phyloP scores from a whole-genome alignment of 1,140 invertebrate species.

The Stratiolaelaps scimitus region DNA sequence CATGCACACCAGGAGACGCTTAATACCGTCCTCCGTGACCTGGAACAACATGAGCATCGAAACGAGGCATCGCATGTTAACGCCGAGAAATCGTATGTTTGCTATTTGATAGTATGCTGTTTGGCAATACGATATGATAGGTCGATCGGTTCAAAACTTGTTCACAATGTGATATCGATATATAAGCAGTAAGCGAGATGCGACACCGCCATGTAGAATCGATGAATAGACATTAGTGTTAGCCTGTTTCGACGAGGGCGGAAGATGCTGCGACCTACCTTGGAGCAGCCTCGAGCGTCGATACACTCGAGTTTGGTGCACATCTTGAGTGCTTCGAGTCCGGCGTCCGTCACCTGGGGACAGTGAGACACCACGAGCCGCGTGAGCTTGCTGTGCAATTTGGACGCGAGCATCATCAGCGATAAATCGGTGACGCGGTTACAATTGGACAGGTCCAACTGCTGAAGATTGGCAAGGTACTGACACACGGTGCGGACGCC shows the following conservation, averaged over 20 bases:
- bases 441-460: conserved; percentile 67
- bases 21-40: conserved; percentile 20
- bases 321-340: conserved; percentile 57
- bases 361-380: conserved; percentile 64
- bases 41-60: neutral
- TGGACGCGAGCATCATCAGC: conserved; percentile 67
- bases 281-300: conserved; percentile 32
- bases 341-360: conserved; percentile 60
- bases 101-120: no score
- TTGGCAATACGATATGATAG: no score
- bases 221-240: no score
- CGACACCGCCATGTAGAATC: no score
- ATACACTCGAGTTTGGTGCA: conserved; percentile 33
- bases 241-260: no score
- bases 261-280: conserved; percentile 8
- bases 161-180: no score
- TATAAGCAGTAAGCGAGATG: no score
- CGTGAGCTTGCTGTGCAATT: conserved; percentile 44
- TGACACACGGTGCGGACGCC: conserved; percentile 40
- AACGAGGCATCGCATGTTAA: no score
- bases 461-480: conserved; percentile 55
- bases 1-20: conserved; percentile 21
- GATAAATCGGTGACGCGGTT: conserved; percentile 57
- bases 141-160: no score
- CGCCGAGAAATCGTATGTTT: no score